Base-by-base conservation (phyloP, 2,797 vertebrate species). In the Chelon auratus region DNA sequence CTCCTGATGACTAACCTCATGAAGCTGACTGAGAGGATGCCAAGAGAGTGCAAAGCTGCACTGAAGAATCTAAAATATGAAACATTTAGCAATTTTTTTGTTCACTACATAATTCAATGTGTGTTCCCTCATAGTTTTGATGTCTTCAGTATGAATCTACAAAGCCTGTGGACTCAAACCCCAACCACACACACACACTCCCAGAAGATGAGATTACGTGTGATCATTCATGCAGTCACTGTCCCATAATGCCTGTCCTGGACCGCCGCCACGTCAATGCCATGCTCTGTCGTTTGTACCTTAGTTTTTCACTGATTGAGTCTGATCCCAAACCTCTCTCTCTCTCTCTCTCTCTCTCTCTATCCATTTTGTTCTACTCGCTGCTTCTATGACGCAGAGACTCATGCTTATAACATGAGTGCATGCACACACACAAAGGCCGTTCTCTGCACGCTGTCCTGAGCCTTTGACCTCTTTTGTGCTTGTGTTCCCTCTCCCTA, bases 191-290 rank as follows among this genome's bases (percentile, higher is more conserved):
- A 43, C 45, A 52, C 20, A 52, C 51, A 52, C 11, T 69, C 56
- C 58, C 57, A 58, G 30, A 39, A 22, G 33, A 78, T 56, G 66
- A 84, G 81, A 80, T 78, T 37, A 18, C 15, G 52, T 40, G 20
- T 57, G 65, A 77, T 75, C 59, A 58, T 58, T 57, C 80, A 71
- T 37, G 70, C 67, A 24, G 68, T 68, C 71, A n/a, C 55, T 77
- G 60, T 72, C 67, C 73, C 54, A 68, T 82, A 80, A 86, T 76
- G 67, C 66, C 71, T 36, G 55, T 40, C 37, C 66, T 86, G 82
- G 82, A 77, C 26, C 1, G 57, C 63, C 73, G 83, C 84, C 83
- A 83, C 33, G 58, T 17, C 22, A 53, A 73, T 73, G 43, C 40
- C 40, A 18, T 7, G 45, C 68, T 51, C 48, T 53, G 59, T 40